These are phyloP conservation scores for Lepus europaeus DNA, from an alignment of 2,113 vertebrate genomes.

Conservation along the genomic window DNA sequence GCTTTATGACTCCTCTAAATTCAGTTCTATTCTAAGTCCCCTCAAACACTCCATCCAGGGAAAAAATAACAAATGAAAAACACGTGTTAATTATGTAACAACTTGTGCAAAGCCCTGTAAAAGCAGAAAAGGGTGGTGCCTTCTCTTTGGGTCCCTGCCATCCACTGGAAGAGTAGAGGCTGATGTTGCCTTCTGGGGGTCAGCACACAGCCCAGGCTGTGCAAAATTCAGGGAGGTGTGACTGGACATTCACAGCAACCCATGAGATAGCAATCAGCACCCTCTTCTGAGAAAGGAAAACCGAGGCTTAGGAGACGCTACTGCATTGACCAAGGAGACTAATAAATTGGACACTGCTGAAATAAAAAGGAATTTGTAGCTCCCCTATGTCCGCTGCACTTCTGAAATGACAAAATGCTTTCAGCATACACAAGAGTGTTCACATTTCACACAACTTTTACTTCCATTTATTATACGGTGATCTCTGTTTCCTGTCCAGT, in stretches of 20 bases:
- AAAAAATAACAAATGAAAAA: not conserved
- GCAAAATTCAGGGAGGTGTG: not conserved
- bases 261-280: not conserved
- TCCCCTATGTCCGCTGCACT: not conserved
- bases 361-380: conserved; percentile 37
- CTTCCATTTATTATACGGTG: conserved; percentile 3
- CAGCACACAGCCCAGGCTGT: accelerated
- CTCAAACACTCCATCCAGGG: not conserved
- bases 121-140: accelerated
- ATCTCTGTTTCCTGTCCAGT: not conserved
- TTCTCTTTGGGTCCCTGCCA: not conserved
- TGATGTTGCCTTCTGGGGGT: no score
- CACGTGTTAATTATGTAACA: not conserved
- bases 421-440: conserved; percentile 37
- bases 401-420: conserved; percentile 60
- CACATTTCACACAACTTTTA: not conserved
- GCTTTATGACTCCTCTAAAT: not conserved
- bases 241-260: not conserved
- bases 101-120: not conserved
- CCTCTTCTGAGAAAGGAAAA: not conserved
- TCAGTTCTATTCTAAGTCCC: not conserved
- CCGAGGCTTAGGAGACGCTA: not conserved
- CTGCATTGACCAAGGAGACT: conserved; percentile 35
- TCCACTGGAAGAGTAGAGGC: not conserved
- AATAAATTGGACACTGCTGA: conserved; percentile 30